These are phyloP conservation scores for Aix galericulata DNA, from an alignment of 2,113 vertebrate genomes.

Conservation along the genomic window DNA sequence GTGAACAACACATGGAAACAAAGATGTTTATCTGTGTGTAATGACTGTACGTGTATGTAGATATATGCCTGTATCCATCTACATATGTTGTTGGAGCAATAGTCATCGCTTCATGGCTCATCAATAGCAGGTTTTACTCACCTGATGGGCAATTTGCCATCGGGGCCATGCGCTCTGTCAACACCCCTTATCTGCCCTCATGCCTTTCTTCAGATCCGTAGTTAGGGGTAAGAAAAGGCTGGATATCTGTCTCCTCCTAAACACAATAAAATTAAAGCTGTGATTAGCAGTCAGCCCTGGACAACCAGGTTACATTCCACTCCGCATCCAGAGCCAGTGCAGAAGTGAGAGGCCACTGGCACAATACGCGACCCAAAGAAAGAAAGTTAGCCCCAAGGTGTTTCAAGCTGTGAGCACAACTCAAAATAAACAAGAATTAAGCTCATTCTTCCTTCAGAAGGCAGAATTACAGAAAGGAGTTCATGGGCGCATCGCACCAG, in stretches of 20 bases:
- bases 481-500: neutral
- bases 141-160: constrained; percentile 79
- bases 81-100: neutral
- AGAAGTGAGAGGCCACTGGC: constrained; percentile 40
- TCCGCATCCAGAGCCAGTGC: neutral
- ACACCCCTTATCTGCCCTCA: constrained; percentile 73
- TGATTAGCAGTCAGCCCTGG: constrained; percentile 72
- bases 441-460: neutral
- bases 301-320: constrained; percentile 51
- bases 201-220: constrained; percentile 74
- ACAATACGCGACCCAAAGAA: constrained; percentile 10
- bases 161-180: constrained; percentile 69
- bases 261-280: constrained; percentile 78
- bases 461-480: neutral
- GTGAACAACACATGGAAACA: neutral
- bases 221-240: constrained; percentile 68
- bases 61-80: neutral
- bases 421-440: neutral
- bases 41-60: neutral
- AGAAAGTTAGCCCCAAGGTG: neutral
- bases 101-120: constrained; percentile 63
- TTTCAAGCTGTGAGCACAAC: constrained; percentile 28
- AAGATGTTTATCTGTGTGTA: neutral
- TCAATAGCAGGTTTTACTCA: constrained; percentile 72
- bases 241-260: constrained; percentile 78